Conservation (phyloP, 2,888 invertebrate genomes). For the Acanthosepion esculentum region DNA sequence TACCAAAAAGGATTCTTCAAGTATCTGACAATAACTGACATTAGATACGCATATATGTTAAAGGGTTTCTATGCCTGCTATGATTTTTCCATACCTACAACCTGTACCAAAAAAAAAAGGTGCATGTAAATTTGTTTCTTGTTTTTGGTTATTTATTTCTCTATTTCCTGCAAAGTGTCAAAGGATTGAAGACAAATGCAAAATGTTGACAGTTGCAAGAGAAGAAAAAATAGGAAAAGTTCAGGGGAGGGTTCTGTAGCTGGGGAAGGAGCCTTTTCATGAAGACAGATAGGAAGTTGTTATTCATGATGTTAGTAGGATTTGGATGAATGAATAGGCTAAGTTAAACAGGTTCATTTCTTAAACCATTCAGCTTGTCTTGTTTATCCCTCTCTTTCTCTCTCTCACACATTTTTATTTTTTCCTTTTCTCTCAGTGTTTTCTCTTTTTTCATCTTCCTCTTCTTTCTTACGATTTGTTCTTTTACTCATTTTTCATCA, state of each 20-base stretch:
- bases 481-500: background rate
- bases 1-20: background rate
- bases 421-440: background rate
- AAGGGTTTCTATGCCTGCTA: background rate
- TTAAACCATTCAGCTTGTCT: background rate
- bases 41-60: background rate
- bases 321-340: no score
- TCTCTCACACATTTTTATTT: background rate
- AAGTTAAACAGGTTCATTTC: background rate
- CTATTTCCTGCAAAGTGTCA: background rate
- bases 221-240: background rate
- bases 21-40: background rate
- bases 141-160: background rate
- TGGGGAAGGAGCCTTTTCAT: background rate
- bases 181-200: background rate
- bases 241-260: background rate
- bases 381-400: background rate
- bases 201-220: background rate
- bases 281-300: background rate
- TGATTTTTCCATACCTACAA: background rate
- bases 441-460: background rate
- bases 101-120: background rate
- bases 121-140: background rate
- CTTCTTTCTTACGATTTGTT: no score
- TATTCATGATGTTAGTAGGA: background rate